Evolutionary conservation across 2,113 vertebrate genomes (phyloP).

Genomic region (Sinocyclocheilus rhinocerous): DNA sequence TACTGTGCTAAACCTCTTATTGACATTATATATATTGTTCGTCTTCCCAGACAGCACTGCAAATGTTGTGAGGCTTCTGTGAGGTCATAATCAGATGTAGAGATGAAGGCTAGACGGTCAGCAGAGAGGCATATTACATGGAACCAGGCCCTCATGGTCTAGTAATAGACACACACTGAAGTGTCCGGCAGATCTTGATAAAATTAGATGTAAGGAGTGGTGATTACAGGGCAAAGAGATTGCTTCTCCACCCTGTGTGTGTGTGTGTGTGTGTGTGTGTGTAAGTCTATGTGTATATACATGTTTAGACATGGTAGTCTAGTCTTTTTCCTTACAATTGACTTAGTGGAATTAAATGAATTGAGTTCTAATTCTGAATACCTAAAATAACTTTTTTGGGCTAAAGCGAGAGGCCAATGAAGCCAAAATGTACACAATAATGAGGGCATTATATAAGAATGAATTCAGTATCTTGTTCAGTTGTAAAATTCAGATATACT

Average conservation of each 20-base stretch:
- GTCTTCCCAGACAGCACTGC: neutral
- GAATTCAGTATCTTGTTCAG: neutral
- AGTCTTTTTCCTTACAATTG: neutral
- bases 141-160: too few relatives aligned
- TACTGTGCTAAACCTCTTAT: neutral
- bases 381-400: neutral
- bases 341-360: neutral
- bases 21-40: neutral
- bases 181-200: too few relatives aligned
- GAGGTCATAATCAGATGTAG: conserved; percentile 23
- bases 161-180: too few relatives aligned
- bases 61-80: neutral
- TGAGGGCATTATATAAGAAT: neutral
- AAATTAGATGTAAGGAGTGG: too few relatives aligned
- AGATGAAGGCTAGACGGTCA: neutral
- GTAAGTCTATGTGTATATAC: neutral
- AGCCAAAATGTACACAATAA: too few relatives aligned
- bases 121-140: too few relatives aligned
- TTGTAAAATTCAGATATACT: neutral
- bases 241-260: neutral
- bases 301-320: neutral
- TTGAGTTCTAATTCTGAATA: too few relatives aligned
- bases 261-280: neutral
- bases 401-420: neutral
- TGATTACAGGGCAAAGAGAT: too few relatives aligned